Conservation (phyloP, 2,113 vertebrate species). For the Trematocara nigrifrons region DNA sequence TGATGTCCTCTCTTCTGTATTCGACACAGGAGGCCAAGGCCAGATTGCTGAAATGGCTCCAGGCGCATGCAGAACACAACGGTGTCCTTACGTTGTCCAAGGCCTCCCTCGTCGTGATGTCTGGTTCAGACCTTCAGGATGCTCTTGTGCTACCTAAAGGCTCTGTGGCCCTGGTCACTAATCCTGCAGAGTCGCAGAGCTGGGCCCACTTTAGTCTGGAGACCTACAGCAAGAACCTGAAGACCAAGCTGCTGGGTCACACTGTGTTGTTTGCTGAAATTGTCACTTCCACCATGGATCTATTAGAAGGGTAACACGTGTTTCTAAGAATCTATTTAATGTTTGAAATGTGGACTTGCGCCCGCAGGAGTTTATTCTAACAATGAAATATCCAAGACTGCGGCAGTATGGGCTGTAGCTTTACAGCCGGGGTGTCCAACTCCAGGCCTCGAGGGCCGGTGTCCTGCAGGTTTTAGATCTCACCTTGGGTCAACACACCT, state of each 20-base stretch:
- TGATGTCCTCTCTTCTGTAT: background rate
- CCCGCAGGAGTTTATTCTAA: background rate
- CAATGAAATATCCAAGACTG: background rate
- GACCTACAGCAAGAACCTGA: slow-evolving; percentile 78
- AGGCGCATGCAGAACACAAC: slow-evolving; percentile 48
- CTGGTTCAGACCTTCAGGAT: slow-evolving; percentile 38
- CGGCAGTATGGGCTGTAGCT: background rate
- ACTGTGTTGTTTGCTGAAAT: slow-evolving; percentile 82
- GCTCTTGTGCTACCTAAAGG: slow-evolving; percentile 39
- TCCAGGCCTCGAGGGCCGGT: background rate
- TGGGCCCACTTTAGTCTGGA: slow-evolving; percentile 77
- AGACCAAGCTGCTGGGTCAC: slow-evolving; percentile 76
- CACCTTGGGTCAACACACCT: background rate
- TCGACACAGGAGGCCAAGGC: slow-evolving; percentile 36
- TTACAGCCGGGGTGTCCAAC: background rate
- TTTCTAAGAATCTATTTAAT: background rate
- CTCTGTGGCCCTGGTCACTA: slow-evolving; percentile 72
- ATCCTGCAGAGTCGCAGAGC: slow-evolving; percentile 44
- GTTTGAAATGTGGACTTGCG: background rate
- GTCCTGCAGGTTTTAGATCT: background rate
- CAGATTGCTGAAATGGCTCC: slow-evolving; percentile 73
- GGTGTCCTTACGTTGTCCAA: slow-evolving; percentile 69
- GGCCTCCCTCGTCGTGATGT: slow-evolving; percentile 70
- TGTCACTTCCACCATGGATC: slow-evolving; percentile 82
- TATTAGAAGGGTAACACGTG: slow-evolving; percentile 85